Evolutionary conservation across 1,140 invertebrate genomes (phyloP).

Genomic region (Dendrolimus punctatus): DNA sequence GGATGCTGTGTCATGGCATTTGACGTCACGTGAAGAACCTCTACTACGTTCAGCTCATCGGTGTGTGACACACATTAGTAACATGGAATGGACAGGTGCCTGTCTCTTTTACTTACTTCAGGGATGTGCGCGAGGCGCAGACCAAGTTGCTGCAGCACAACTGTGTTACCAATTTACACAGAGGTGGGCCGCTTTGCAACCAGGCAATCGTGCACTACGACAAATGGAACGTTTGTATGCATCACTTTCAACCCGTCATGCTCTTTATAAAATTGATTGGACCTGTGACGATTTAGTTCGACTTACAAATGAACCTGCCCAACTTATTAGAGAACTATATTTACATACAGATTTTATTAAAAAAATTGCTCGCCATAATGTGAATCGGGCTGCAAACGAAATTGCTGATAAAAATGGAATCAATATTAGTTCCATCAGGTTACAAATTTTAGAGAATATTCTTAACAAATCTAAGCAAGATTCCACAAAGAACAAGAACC

Average conservation of each 20-base stretch:
- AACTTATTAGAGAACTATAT: conserved; percentile 71
- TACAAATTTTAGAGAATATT: conserved; percentile 65
- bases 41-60: conserved; percentile 56
- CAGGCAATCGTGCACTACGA: conserved; percentile 57
- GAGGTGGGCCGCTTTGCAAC: conserved; percentile 62
- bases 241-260: conserved; percentile 71
- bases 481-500: conserved; percentile 22
- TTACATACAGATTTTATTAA: conserved; percentile 69
- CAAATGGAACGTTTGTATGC: conserved; percentile 72
- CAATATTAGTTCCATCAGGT: conserved; percentile 61
- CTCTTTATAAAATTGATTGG: conserved; percentile 72
- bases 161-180: conserved; percentile 74
- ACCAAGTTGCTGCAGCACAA: conserved; percentile 74
- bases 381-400: conserved; percentile 72
- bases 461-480: conserved; percentile 44
- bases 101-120: conserved; percentile 68
- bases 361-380: conserved; percentile 64
- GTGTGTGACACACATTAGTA: conserved; percentile 63
- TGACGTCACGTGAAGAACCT: conserved; percentile 54
- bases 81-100: conserved; percentile 70
- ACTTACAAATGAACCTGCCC: conserved; percentile 68
- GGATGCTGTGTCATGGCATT: conserved; percentile 49
- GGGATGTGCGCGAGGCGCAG: conserved; percentile 68
- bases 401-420: conserved; percentile 70
- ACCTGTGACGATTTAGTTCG: conserved; percentile 71